Evolutionary conservation across 2,113 vertebrate genomes (phyloP), one percentile per base, ranked within the genome.

Genomic region (Baryphthengus martii): DNA sequence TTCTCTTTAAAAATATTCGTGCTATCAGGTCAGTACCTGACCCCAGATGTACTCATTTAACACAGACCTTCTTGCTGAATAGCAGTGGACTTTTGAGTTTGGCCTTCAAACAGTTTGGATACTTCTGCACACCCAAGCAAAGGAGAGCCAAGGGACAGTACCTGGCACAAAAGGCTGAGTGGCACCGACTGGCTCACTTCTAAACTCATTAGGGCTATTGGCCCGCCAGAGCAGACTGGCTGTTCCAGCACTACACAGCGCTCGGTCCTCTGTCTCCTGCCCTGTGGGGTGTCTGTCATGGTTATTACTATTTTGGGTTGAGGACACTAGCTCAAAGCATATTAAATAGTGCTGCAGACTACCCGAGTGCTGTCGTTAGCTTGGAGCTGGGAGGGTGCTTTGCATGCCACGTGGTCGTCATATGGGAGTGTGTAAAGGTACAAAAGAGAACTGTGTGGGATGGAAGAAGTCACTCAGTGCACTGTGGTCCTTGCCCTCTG

Each of bases 331-430:
- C 29, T 90, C 40, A 73, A 37, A 44, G 33, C 26, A 8, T 2
- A 10, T 47, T 52, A 33, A 47, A 40, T 8, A 39, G 37, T 45
- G n/a, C 25, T 65, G 28, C 58, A 88, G 55, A 39, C 8, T 47
- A 20, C 21, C 9, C 25, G 17, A 33, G 70, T 20, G 26, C 20
- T 63, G 52, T 25, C 63, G 70, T 47, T 18, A 18, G 11, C 2
- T 2, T 26, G 17, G 52, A 75, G 52, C 58, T 47, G 42, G 25
- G n/a, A 74, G 52, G 15, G 19, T 11, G 10, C 53, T 66, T 76
- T 61, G 25, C 4, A 8, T 49, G 26, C 26, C 24, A 7, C 26
- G 1, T 10, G 26, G 9, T 1, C 31, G 10, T 29, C 0, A 0
- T 5, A 11, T 11, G 20, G 55, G 25, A 25, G 45, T 4, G 33